Percentiles rank a stretch among this genome's conserved stretches.
Evolutionary conservation across 2,888 invertebrate genomes (phyloP).

Genomic region (Lamellibrachia satsuma): DNA sequence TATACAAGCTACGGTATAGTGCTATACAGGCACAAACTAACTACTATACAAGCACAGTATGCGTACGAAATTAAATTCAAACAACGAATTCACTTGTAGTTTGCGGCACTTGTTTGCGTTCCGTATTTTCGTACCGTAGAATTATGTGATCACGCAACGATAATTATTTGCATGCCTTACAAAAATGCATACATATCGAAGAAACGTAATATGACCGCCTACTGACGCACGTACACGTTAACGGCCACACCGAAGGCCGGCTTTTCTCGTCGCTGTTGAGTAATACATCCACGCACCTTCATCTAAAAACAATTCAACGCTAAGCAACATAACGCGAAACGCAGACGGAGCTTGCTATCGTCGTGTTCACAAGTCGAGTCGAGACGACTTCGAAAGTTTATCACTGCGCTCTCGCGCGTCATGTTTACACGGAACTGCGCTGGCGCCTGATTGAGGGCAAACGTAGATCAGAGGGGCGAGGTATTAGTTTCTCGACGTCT

Average conservation of each 20-base stretch:
- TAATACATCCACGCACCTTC: too few species aligned
- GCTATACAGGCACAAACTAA: too few species aligned
- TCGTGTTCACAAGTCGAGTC: neutral
- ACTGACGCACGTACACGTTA: neutral
- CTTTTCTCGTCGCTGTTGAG: too few species aligned
- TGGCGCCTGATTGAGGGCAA: neutral
- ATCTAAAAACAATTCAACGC: neutral
- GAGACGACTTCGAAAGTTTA: neutral
- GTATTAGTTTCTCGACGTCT: neutral
- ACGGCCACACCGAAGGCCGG: neutral
- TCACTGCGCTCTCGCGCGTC: neutral
- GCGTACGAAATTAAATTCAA: too few species aligned
- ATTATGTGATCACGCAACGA: neutral
- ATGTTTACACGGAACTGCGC: neutral
- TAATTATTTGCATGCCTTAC: neutral
- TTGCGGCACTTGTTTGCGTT: neutral
- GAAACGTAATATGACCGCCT: neutral
- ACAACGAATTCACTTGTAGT: too few species aligned
- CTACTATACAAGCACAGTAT: too few species aligned
- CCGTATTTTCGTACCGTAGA: neutral
- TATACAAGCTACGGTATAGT: too few species aligned
- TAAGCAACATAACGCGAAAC: neutral
- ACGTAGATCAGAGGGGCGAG: neutral
- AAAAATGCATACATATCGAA: neutral
- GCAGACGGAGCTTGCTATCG: neutral